Evolutionary conservation across 1,140 invertebrate genomes (phyloP).

Genomic region (Monomorium pharaonis): DNA sequence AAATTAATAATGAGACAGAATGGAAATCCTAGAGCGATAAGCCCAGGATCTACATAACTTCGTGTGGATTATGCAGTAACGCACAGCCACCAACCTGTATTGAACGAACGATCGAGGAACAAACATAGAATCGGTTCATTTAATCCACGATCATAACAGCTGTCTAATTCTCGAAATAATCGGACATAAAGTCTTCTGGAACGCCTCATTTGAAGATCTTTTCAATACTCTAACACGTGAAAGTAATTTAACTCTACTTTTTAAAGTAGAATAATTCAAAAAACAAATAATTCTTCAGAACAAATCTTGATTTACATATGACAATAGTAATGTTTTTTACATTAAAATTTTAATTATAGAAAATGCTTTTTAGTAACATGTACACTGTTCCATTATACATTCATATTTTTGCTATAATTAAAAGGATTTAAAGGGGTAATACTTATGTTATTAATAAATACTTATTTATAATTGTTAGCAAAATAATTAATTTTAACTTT

Average conservation of each 20-base stretch:
- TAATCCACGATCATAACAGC: conserved; percentile 57
- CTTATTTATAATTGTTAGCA: background rate
- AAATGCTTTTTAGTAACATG: background rate
- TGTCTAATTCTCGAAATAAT: conserved; percentile 27
- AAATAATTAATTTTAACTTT: background rate
- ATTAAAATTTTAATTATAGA: background rate
- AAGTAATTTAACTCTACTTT: background rate
- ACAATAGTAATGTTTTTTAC: background rate
- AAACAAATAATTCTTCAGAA: background rate
- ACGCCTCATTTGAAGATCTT: background rate
- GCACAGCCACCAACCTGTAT: conserved; percentile 56
- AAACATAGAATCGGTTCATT: conserved; percentile 69
- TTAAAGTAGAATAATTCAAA: background rate
- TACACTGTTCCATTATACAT: background rate
- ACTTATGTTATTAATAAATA: background rate
- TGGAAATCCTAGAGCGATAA: conserved; percentile 74
- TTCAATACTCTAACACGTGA: background rate
- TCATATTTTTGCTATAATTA: background rate
- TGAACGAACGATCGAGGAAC: conserved; percentile 73
- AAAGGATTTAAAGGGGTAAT: background rate
- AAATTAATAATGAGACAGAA: conserved; percentile 76
- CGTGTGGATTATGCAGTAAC: conserved; percentile 65
- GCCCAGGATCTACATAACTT: conserved; percentile 72
- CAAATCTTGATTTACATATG: background rate
- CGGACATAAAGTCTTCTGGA: background rate